phyloP scores from a whole-genome alignment of 1,140 invertebrate species.

The Zaprionus lachaisei region DNA sequence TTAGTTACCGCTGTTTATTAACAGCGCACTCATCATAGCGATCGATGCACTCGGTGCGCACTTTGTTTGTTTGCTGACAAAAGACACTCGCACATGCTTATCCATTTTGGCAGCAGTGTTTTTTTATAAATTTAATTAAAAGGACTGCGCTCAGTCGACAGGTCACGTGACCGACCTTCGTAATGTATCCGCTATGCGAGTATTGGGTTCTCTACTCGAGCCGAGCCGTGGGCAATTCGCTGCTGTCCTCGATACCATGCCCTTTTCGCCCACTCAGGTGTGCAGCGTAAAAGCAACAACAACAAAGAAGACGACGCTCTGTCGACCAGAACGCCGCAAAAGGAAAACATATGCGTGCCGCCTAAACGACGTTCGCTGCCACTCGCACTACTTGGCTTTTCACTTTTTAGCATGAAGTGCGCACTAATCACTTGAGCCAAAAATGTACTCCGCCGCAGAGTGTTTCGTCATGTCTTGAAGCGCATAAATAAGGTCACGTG shows the following conservation, averaged over 20 bases:
- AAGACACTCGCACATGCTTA: conserved; percentile 65
- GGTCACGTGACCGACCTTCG: conserved; percentile 74
- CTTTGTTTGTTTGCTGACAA: conserved; percentile 54
- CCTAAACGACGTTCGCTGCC: conserved; percentile 73
- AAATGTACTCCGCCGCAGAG: conserved; percentile 57
- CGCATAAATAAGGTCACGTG: conserved; percentile 83
- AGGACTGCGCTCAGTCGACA: conserved; percentile 57
- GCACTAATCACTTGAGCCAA: conserved; percentile 66
- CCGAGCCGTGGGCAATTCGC: conserved; percentile 42
- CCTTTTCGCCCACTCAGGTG: conserved; percentile 74
- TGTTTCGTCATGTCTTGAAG: conserved; percentile 72
- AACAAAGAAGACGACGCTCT: conserved; percentile 57
- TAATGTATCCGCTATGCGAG: conserved; percentile 79
- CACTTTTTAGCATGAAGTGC: conserved; percentile 82
- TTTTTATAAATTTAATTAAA: conserved; percentile 84
- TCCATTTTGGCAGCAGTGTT: conserved; percentile 58
- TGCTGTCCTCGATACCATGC: conserved; percentile 45
- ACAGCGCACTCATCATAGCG: background rate
- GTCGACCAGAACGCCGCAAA: conserved; percentile 39
- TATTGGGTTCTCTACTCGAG: conserved; percentile 46
- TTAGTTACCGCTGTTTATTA: conserved; percentile 16
- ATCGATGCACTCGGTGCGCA: conserved; percentile 2
- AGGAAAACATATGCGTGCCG: conserved; percentile 80
- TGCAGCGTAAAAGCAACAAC: conserved; percentile 43
- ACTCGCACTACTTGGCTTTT: conserved; percentile 84